A percentile compares a stretch with the other conserved stretches of the same genome.
These are phyloP conservation scores for Garrulus glandarius DNA, from an alignment of 2,797 vertebrate genomes.

Conservation along the genomic window DNA sequence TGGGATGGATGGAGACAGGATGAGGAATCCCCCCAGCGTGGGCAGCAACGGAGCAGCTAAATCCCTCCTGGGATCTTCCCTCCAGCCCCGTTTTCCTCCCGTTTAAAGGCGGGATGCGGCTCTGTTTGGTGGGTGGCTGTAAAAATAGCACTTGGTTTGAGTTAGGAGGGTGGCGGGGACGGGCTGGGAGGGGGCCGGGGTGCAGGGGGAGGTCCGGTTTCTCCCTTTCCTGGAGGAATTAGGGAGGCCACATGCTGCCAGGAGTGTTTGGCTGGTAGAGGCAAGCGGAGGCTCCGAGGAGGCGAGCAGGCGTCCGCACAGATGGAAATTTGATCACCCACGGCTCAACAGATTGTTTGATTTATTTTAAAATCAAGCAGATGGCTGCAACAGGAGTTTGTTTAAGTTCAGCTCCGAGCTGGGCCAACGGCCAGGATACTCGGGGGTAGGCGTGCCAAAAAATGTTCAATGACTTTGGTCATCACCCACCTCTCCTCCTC, in stretches of 20 bases:
- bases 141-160: constrained; percentile 80
- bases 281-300: constrained; percentile 93
- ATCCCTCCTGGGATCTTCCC: neutral
- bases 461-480: constrained; percentile 92
- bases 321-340: constrained; percentile 87
- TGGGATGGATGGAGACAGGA: neutral
- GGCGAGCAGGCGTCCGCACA: constrained; percentile 86
- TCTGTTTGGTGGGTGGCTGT: constrained; percentile 62
- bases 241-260: constrained; percentile 89
- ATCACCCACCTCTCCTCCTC: constrained; percentile 77
- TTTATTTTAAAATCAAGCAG: constrained; percentile 99
- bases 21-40: neutral
- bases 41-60: neutral
- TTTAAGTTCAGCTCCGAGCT: constrained; percentile 97
- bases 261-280: constrained; percentile 87
- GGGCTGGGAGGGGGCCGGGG: neutral
- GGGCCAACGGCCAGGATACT: constrained; percentile 89
- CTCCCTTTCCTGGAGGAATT: constrained; percentile 84
- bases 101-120: accelerated
- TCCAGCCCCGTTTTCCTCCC: neutral
- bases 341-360: constrained; percentile 91
- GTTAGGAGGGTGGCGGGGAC: constrained; percentile 62
- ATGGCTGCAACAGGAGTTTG: constrained; percentile 99
- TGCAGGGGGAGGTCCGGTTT: constrained; percentile 74
- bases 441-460: constrained; percentile 84